Conservation (phyloP, 2,888 invertebrate genomes). For the Polydrusus cervinus region DNA sequence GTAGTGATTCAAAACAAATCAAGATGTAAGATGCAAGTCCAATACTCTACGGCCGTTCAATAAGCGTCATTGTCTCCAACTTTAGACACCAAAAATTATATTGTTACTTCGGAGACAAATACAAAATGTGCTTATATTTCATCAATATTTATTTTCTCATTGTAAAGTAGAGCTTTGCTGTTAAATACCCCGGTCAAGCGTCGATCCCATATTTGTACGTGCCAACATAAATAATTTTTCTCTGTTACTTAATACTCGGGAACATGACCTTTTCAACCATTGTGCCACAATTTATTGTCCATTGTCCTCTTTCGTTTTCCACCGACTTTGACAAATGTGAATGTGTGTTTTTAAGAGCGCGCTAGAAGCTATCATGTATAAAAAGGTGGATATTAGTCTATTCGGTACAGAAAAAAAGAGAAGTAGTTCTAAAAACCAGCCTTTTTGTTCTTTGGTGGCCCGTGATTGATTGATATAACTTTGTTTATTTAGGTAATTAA, state of each 20-base stretch:
- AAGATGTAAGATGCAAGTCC: no score
- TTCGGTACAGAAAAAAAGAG: slow-evolving; percentile 6
- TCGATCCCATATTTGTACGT: slow-evolving; percentile 48
- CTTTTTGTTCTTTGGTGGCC: not conserved
- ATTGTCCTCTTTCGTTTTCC: slow-evolving; percentile 48
- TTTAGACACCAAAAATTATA: no score
- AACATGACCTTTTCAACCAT: slow-evolving; percentile 50
- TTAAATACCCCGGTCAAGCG: slow-evolving; percentile 12
- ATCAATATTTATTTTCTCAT: not conserved
- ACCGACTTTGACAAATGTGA: slow-evolving; percentile 51
- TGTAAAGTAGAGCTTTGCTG: slow-evolving; percentile 34
- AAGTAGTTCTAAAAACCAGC: not conserved
- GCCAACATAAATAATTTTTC: slow-evolving; percentile 53
- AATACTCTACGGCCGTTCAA: no score
- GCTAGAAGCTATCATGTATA: slow-evolving; percentile 39
- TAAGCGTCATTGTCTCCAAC: no score
- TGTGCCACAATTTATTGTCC: slow-evolving; percentile 47
- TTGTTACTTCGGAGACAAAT: no score
- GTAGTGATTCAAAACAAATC: no score
- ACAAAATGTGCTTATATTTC: not conserved
- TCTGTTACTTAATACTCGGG: slow-evolving; percentile 31
- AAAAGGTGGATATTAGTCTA: slow-evolving; percentile 31
- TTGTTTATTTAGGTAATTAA: slow-evolving; percentile 7
- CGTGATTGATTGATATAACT: slow-evolving; percentile 10
- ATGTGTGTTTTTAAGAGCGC: slow-evolving; percentile 44